Base-by-base conservation (phyloP, 2,797 vertebrate genomes). In the Helarctos malayanus region DNA sequence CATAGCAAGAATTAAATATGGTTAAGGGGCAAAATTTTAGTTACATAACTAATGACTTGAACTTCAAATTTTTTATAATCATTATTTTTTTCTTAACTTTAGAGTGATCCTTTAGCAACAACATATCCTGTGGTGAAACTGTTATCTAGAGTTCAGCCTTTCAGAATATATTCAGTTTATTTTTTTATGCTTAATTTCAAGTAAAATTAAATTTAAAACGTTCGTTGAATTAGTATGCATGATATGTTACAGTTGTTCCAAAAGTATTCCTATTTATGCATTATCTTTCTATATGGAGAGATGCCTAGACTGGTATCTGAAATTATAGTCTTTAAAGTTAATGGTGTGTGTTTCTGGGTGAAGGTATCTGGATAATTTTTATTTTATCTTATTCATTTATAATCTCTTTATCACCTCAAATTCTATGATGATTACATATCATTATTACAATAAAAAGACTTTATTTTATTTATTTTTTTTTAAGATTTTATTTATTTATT, bases 91-190 rank as follows among this genome's bases (percentile, higher is more conserved):
- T 23, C 18, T 86, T 68, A 69, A 83, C 71, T 63, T 92, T 41
- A 79, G 15, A 73, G 14, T 16, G 9, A 80, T 89, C 9, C 5
- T 93, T 95, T 54, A 79, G 18, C 94, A 94, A 88, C 6, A 92
- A 65, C 2, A 65, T 68, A 84, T 14, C 21, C 5, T 27, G 3
- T 12, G 65, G 9, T 41, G 18, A 86, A 90, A 56, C 5, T 69
- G 9, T 68, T 85, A 79, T 52, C 49, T 89, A 47, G 52, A 89
- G 35, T 83, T 61, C 18, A 80, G 18, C 7, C 56, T 47, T 57
- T 89, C n/a, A 85, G 35, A 65, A 82, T 96, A 89, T 54, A 96
- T 29, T 94, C 19, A 83, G 41, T 15, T 92, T 86, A 25, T 52
- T 90, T 79, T 73, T 85, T 38, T 35, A 90, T 69, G 25, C 47